Base-by-base conservation (phyloP, 2,888 invertebrate species). In the Leptinotarsa haldemani region DNA sequence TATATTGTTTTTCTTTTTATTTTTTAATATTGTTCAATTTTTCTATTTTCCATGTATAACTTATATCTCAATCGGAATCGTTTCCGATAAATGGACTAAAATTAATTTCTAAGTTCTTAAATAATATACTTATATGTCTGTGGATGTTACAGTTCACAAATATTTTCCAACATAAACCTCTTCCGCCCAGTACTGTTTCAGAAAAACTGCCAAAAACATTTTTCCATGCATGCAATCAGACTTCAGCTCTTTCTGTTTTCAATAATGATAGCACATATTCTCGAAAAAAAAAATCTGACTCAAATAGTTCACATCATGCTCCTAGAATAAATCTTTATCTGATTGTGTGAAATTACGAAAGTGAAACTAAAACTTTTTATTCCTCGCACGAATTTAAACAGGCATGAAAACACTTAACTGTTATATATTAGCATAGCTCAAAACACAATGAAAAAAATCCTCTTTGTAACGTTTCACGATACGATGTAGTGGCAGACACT, bases 401-500 rank as follows among this genome's bases (percentile, higher is more conserved):
- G 61, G 61, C 61, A 61, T 61, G 61, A 61, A 61, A 61, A 61
- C 61, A 40, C 61, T 61, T 12, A 40, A 61, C 61, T 61, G 61
- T 61, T 61, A 7, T 30, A 61, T 61, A 61, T 61, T 61, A 61
- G 61, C 61, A 61, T 61, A 61, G 61, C 61, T 61, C 61, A 18
- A 52, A 67, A 67, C 56, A 68, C 68, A 46, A 25, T 46, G 20
- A 52, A 47, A 65, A 66, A 66, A 46, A 46, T 13, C 56, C 7
- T 46, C 52, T 18, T 20, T 56, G 20, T 56, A 56, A 68, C 68
- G 56, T 56, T 40, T 68, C 20, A 53, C 56, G 18, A 58, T 68
- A 53, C 56, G 18, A 58, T 68, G 56, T 52, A 68, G 56, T 68
- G 56, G 56, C 46, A 68, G 68, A 68, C 68, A 68, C 68, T 68